A percentile compares a stretch with the other conserved stretches of the same genome.
Conservation (phyloP, 2,113 vertebrate species). For the Tragelaphus scriptus region DNA sequence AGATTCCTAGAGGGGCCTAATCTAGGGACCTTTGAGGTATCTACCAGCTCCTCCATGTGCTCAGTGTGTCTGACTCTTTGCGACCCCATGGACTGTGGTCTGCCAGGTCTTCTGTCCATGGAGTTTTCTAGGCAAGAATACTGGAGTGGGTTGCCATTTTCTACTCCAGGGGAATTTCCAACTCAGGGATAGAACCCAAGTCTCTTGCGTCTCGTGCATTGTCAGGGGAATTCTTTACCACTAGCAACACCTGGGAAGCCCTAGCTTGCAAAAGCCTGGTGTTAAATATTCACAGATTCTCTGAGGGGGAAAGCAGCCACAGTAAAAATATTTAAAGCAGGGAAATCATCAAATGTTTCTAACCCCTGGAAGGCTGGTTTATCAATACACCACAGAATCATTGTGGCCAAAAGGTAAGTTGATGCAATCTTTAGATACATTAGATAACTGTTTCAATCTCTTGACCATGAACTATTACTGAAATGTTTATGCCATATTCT, state of each 20-base stretch:
- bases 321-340: background rate
- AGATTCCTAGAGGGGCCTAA: background rate
- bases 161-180: background rate
- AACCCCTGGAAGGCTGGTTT: background rate
- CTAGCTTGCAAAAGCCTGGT: background rate
- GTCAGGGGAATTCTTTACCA: background rate
- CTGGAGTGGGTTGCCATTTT: background rate
- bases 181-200: background rate
- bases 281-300: slow-evolving; percentile 1
- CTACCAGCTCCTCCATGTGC: background rate
- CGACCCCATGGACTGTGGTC: background rate
- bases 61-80: background rate
- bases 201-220: background rate
- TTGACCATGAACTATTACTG: background rate
- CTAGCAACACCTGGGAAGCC: background rate
- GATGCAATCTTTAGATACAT: background rate
- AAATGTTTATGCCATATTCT: background rate
- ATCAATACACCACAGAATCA: background rate
- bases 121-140: background rate
- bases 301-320: background rate
- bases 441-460: background rate
- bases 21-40: background rate
- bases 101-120: background rate
- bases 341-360: background rate
- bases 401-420: background rate